Conservation (phyloP, 1,140 invertebrate genomes). For the Penaeus vannamei region DNA sequence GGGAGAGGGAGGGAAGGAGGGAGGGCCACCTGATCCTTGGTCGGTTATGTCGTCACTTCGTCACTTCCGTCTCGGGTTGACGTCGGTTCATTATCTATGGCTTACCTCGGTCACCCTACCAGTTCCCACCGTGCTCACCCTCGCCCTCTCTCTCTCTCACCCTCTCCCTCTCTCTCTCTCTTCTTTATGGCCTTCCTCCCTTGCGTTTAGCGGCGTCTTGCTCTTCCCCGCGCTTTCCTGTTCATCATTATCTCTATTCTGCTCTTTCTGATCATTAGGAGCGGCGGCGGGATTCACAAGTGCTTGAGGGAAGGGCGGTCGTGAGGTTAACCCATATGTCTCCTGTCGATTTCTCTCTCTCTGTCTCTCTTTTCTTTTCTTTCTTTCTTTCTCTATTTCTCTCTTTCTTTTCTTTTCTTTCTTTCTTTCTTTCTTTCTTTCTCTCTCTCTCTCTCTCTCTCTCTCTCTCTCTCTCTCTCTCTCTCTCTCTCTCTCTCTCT, state of each 20-base stretch:
- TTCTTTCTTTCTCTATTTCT: not conserved
- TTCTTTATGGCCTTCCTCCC: not conserved
- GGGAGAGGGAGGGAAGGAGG: not conserved
- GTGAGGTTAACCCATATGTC: not conserved
- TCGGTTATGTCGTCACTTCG: slow-evolving; percentile 22
- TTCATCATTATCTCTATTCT: no score
- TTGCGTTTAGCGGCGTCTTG: not conserved
- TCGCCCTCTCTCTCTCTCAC: not conserved
- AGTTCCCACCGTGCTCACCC: not conserved
- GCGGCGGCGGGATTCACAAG: not conserved
- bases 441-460: not conserved
- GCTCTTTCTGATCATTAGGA: not conserved
- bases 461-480: not conserved
- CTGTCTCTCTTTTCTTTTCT: not conserved
- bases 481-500: not conserved
- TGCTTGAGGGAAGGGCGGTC: not conserved
- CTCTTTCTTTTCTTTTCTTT: not conserved
- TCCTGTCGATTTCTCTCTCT: not conserved
- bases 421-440: not conserved
- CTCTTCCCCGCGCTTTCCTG: not conserved
- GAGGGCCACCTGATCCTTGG: slow-evolving; percentile 14
- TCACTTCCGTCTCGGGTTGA: not conserved
- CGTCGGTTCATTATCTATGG: not conserved
- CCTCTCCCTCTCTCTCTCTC: not conserved
- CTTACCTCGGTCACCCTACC: slow-evolving; percentile 1